Conservation (phyloP, 1,140 invertebrate genomes). For the Psix sp. region DNA sequence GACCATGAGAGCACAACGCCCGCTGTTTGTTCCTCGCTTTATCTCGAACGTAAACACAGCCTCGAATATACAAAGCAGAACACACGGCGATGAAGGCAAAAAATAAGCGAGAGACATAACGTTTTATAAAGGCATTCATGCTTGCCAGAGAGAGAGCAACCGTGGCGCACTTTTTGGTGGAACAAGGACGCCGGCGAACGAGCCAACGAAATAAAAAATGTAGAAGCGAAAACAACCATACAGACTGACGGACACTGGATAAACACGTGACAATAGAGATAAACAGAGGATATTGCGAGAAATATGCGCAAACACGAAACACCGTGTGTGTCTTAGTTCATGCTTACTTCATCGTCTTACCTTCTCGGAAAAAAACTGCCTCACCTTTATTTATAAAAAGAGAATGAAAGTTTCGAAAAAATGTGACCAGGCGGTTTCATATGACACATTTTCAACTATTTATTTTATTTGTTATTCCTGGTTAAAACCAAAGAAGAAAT, state of each 20-base stretch:
- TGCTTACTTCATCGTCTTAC: slow-evolving; percentile 36
- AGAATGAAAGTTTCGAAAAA: too few relatives aligned
- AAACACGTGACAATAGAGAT: slow-evolving; percentile 75
- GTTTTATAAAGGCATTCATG: slow-evolving; percentile 61
- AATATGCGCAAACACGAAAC: slow-evolving; percentile 73
- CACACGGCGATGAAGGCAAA: slow-evolving; percentile 54
- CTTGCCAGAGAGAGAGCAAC: slow-evolving; percentile 40
- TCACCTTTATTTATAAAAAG: slow-evolving; percentile 12
- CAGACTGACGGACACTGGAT: slow-evolving; percentile 69
- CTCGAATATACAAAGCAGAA: slow-evolving; percentile 66
- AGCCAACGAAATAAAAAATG: slow-evolving; percentile 63
- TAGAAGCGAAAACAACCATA: slow-evolving; percentile 65
- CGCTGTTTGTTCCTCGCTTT: slow-evolving; percentile 73
- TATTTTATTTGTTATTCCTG: too few relatives aligned
- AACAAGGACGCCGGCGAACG: slow-evolving; percentile 38
- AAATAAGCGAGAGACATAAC: slow-evolving; percentile 56
- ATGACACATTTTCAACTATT: too few relatives aligned
- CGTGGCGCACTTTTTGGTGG: slow-evolving; percentile 41
- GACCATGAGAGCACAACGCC: slow-evolving; percentile 70
- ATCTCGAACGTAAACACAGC: slow-evolving; percentile 73
- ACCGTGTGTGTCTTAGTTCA: slow-evolving; percentile 48
- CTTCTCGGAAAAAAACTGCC: slow-evolving; percentile 32
- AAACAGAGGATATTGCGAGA: slow-evolving; percentile 75
- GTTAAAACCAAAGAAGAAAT: too few relatives aligned
- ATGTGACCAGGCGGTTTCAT: too few relatives aligned